phyloP scores from a whole-genome alignment of 2,113 vertebrate genomes.

The Macrotus californicus region DNA sequence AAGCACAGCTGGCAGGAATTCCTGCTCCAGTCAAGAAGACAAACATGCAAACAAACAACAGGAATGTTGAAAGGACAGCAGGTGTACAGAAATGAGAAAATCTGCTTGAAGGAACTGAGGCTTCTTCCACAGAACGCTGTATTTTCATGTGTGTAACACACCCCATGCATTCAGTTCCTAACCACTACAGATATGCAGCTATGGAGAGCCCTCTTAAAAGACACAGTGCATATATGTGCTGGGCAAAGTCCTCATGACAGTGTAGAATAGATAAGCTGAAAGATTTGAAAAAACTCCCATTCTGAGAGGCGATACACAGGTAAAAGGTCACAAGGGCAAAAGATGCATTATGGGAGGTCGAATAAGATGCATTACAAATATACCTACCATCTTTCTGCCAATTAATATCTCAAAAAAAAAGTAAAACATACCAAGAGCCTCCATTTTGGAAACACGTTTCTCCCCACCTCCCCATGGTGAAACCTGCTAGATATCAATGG shows the following conservation, averaged over 20 bases:
- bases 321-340: not conserved
- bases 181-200: not conserved
- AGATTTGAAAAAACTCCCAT: not conserved
- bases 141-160: not conserved
- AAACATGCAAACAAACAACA: not conserved
- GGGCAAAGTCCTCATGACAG: not conserved
- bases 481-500: not conserved
- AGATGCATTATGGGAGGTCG: not conserved
- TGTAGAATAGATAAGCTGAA: not conserved
- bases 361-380: not conserved
- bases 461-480: not conserved
- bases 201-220: not conserved
- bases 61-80: not conserved
- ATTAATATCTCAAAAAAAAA: not conserved
- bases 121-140: not conserved
- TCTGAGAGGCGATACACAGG: not conserved
- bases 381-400: not conserved
- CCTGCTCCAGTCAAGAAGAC: not conserved
- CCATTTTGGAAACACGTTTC: not conserved
- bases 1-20: not conserved
- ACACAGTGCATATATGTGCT: not conserved
- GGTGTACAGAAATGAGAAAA: not conserved
- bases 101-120: not conserved
- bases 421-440: not conserved
- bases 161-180: not conserved